Conservation (phyloP, 23 tunicate species). For the Aplidium turbinatum region DNA sequence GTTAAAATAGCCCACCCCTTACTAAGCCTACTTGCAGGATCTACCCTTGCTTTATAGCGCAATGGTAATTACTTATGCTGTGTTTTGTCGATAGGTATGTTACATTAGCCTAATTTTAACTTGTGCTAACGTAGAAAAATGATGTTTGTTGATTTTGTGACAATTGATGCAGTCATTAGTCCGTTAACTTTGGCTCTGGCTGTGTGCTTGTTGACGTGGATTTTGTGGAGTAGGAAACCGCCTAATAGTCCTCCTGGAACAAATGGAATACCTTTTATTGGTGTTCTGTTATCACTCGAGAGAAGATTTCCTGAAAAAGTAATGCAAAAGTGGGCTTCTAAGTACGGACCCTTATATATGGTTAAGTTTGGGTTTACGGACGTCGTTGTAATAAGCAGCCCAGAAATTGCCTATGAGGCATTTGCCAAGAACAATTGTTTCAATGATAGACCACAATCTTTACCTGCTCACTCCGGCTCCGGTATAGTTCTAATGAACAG, state of each 20-base stretch:
- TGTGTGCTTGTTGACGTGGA: not conserved
- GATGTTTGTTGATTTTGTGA: too few species aligned
- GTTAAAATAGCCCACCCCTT: too few species aligned
- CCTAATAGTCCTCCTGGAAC: conserved; percentile 5
- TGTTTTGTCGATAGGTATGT: too few species aligned
- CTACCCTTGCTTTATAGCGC: too few species aligned
- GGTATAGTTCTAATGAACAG: conserved; percentile 23
- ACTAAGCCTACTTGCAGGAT: too few species aligned
- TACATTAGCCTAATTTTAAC: too few species aligned
- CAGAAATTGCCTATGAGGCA: conserved; percentile 41
- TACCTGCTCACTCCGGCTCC: conserved; percentile 15
- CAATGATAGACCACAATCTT: conserved; percentile 9
- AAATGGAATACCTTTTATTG: not conserved
- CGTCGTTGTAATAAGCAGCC: conserved; percentile 32
- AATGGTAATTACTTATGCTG: too few species aligned
- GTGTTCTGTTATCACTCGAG: not conserved
- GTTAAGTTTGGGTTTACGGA: conserved; percentile 26
- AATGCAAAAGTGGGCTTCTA: conserved; percentile 13
- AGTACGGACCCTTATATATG: conserved; percentile 32
- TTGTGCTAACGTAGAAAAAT: too few species aligned
- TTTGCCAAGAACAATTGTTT: conserved; percentile 44
- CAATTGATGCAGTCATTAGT: too few species aligned
- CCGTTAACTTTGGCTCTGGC: not conserved
- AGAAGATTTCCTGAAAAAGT: not conserved
- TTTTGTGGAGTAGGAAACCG: not conserved